These are phyloP conservation scores for Caenorhabditis tropicalis DNA, from an alignment of 1,140 invertebrate genomes.

Conservation along the genomic window DNA sequence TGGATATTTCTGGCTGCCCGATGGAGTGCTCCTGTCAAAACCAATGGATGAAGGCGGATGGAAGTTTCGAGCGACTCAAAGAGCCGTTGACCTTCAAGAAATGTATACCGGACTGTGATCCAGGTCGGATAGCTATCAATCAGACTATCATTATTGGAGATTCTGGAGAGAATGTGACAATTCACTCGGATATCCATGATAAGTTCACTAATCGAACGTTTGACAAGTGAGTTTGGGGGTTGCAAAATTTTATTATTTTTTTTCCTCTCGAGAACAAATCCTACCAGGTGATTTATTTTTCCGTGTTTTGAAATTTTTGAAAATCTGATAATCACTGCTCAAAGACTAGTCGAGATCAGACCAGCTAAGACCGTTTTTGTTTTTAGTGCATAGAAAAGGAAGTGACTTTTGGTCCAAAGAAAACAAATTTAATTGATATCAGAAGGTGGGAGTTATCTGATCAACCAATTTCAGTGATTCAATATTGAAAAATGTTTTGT, in stretches of 20 bases:
- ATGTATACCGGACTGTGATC: neutral
- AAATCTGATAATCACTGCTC: neutral
- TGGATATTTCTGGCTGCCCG: neutral
- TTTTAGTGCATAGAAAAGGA: neutral
- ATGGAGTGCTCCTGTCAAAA: conserved; percentile 13
- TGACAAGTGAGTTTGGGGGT: neutral
- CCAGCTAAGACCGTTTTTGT: neutral
- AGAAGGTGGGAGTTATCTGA: neutral
- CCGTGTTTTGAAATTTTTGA: neutral
- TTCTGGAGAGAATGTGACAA: neutral
- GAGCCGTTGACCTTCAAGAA: neutral
- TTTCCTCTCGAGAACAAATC: too few species aligned
- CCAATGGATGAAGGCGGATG: conserved; percentile 18
- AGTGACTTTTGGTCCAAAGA: neutral
- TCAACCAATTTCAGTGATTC: too few species aligned
- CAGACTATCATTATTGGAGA: neutral
- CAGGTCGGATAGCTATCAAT: neutral
- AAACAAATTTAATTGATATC: too few species aligned
- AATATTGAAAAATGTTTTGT: too few species aligned
- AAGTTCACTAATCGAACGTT: neutral
- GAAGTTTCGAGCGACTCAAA: neutral
- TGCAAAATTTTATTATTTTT: neutral
- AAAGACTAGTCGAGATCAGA: neutral
- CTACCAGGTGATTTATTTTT: neutral
- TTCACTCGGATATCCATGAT: neutral